Evolutionary conservation across 2,888 invertebrate species (phyloP), one percentile per base, ranked within the genome.

Genomic region (Mystacides longicornis): DNA sequence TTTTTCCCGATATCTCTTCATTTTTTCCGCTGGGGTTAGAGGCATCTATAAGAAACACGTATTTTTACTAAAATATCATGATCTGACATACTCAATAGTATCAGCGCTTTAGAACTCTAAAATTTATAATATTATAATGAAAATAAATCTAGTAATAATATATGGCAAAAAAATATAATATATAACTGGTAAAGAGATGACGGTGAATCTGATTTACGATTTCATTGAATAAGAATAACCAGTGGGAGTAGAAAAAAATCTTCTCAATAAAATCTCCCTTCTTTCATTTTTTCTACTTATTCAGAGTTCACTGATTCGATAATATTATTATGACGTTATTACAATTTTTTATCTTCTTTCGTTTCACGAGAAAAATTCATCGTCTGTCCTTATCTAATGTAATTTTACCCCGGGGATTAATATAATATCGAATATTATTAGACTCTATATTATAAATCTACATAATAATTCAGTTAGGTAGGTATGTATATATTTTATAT

Each of bases 241-340:
- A n/a, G n/a, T n/a, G n/a, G n/a, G n/a, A n/a, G n/a, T n/a, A n/a
- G n/a, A n/a, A n/a, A n/a, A n/a, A n/a, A n/a, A n/a, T n/a, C n/a
- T n/a, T n/a, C n/a, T n/a, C n/a, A 37, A 37, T 37, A 37, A 37
- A 37, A 37, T 14, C 37, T 14, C 37, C 37, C 37, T n/a, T 37
- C 37, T 37, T 37, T 37, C 37, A 14, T 37, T 16, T 14, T 37
- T 37, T n/a, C n/a, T 37, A 37, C 37, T 37, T 37, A 37, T 14
- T 37, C 37, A 7, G 37, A 37, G 37, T 37, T 37, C 37, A 37
- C 37, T 37, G 37, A 37, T 37, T 37, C 37, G 37, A 37, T 37
- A 37, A 37, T 37, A 37, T 37, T 37, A 37, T 37, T 37, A 37
- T 37, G 16, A n/a, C 14, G 37, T 37, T 37, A 37, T 37, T 37